Base-by-base conservation (phyloP, 2,888 invertebrate genomes). In the Therioaphis trifolii region DNA sequence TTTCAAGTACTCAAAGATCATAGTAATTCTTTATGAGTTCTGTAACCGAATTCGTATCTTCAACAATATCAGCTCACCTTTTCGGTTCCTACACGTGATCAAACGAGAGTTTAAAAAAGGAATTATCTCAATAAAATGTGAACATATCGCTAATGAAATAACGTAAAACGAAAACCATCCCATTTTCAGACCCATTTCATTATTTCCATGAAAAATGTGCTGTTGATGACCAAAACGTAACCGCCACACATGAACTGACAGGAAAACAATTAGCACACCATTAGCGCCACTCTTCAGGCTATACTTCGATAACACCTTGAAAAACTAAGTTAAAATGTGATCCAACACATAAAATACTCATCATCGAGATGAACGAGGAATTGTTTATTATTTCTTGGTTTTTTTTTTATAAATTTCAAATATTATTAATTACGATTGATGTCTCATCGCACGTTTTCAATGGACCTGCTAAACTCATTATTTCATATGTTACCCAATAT, bases 201-300 rank as follows among this genome's bases (percentile, higher is more conserved):
- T 9, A 12, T 43, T 68, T 68, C 14, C 4, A 18, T 68, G 66
- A 68, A 40, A 40, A 35, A 68, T 40, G 9, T 40, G 14, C 43
- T 43, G 43, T 21, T 14, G 21, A 24, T 43, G 21, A 40, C 40
- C 43, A 21, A 43, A 43, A 21, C 43, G 40, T 68, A 43, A 40
- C 11, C 43, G 21, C 21, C 21, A 12, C 46, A 46, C 46, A 12
- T 12, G 2, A 43, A 68, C 43, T 43, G 24, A 68, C 43, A 68
- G 43, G 21, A 68, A 58, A 43, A 68, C 21, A 68, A 68, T 68
- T 43, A 68, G 14, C 21, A 43, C 21, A 21, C 68, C 18, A 61
- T 61, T 61, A 68, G 12, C 12, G 21, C 21, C 18, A 12, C 43
- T 68, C 43, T 68, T 68, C 14, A 21, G 14, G 14, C 12, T 4